Evolutionary conservation across 1,140 invertebrate species (phyloP), one percentile per base, ranked within the genome.

Genomic region (Calephelis nemesis): DNA sequence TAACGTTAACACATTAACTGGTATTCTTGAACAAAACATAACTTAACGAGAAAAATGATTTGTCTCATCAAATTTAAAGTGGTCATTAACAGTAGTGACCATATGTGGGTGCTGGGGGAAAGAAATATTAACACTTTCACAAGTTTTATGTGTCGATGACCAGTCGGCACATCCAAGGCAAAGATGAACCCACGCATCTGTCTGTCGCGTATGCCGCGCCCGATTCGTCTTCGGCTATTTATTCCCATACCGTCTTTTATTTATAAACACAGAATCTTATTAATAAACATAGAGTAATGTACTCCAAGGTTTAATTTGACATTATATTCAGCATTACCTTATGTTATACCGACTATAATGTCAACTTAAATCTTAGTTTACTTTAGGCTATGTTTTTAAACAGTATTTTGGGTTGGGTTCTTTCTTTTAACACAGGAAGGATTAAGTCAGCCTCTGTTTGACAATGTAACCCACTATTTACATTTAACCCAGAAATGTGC

Each of bases 41-140:
- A 8, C 5, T 39, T 12, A 7, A 60, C n/a, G 19, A 60, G 39
- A 30, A 11, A 60, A 60, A 58, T 60, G 2, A 60, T 60, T 60
- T 60, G 58, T n/a, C 58, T 60, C 58, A 60, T 60, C 58, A 60
- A 60, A 60, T 60, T 60, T 60, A 60, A 60, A 60, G 58, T 60
- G 58, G 12, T 60, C 58, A 12, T 60, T 60, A 60, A 60, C 39
- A 60, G 58, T 42, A 60, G 58, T 60, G 58, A n/a, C 58, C 30
- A 60, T 60, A 60, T 81, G 83, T 85, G 82, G 83, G 83, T 82
- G 81, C 58, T 40, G 58, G 81, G 84, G 81, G 80, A 86, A 83
- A 83, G 78, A 83, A 83, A 79, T 83, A 84, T 82, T 83, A 87
- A 84, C 83, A 87, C 87, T 89, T 89, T 89, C 87, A 85, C 83